Evolutionary conservation across 1,140 invertebrate genomes (phyloP).

Genomic region (Luehdorfia chinensis): DNA sequence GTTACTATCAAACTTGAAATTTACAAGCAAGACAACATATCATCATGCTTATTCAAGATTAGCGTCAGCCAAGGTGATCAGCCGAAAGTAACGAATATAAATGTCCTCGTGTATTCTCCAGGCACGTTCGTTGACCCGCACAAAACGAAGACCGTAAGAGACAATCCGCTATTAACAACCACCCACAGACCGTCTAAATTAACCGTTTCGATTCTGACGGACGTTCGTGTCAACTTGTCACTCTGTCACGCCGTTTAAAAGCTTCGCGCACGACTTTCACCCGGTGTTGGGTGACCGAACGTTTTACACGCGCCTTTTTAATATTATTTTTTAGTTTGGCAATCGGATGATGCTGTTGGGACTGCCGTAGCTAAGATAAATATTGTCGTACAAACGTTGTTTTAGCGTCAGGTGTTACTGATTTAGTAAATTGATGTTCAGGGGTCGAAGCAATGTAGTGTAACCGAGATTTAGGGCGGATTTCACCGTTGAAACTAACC

Average conservation of each 20-base stretch:
- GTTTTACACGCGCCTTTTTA: constrained; percentile 21
- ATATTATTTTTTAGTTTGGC: constrained; percentile 20
- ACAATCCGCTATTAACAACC: constrained; percentile 33
- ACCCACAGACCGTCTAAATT: constrained; percentile 43
- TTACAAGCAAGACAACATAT: too few relatives aligned
- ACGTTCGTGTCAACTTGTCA: constrained; percentile 52
- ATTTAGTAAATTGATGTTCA: too few relatives aligned
- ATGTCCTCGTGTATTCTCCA: neutral
- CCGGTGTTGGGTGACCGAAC: constrained; percentile 45
- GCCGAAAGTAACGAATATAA: too few relatives aligned
- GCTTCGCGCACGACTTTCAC: constrained; percentile 41
- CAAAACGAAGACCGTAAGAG: constrained; percentile 13
- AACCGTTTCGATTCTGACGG: constrained; percentile 49
- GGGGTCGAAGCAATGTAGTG: too few relatives aligned
- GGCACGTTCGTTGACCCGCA: constrained; percentile 18
- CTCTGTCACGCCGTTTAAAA: constrained; percentile 46
- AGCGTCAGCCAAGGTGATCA: too few relatives aligned
- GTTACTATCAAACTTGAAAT: too few relatives aligned
- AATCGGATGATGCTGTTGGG: neutral
- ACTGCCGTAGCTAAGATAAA: too few relatives aligned
- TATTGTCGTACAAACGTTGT: neutral
- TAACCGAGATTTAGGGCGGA: too few relatives aligned
- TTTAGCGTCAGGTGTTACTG: neutral
- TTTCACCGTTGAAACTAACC: too few relatives aligned
- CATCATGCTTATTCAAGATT: too few relatives aligned